Conservation (phyloP, 2,888 invertebrate genomes). For the Clostera curtula region DNA sequence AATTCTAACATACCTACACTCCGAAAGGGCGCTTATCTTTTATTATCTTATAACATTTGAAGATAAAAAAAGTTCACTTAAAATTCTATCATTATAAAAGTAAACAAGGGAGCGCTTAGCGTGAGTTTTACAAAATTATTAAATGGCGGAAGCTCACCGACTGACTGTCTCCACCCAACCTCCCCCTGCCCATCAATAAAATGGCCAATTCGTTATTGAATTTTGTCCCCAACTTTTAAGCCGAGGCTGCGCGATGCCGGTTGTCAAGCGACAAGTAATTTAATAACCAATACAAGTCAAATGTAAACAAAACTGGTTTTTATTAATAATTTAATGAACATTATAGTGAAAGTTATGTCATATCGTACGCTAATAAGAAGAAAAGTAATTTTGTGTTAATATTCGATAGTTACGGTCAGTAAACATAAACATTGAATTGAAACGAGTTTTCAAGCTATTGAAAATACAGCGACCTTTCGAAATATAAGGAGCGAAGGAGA, state of each 20-base stretch:
- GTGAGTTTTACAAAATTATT: slow-evolving; percentile 44
- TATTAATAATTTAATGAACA: slow-evolving; percentile 37
- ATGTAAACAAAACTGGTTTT: slow-evolving; percentile 61
- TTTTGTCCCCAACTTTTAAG: slow-evolving; percentile 65
- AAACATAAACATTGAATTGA: slow-evolving; percentile 42
- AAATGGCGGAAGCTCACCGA: slow-evolving; percentile 68
- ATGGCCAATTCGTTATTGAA: slow-evolving; percentile 76
- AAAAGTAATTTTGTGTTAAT: slow-evolving; percentile 41
- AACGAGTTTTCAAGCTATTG: slow-evolving; percentile 36
- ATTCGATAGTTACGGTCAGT: slow-evolving; percentile 35
- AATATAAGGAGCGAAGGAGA: slow-evolving; percentile 43
- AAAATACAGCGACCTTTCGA: slow-evolving; percentile 43
- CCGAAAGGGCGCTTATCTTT: too few species aligned
- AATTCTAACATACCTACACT: too few species aligned
- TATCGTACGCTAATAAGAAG: slow-evolving; percentile 51
- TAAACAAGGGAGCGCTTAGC: too few species aligned
- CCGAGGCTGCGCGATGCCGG: slow-evolving; percentile 69
- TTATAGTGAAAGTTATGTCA: slow-evolving; percentile 70
- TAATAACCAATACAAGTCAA: slow-evolving; percentile 49
- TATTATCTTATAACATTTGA: too few species aligned
- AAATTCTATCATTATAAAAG: too few species aligned
- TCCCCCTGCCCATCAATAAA: slow-evolving; percentile 74
- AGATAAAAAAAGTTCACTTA: too few species aligned
- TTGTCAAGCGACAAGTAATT: slow-evolving; percentile 58
- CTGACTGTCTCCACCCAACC: slow-evolving; percentile 67